phyloP scores from a whole-genome alignment of 1,140 invertebrate genomes.

The Cydia strobilella region DNA sequence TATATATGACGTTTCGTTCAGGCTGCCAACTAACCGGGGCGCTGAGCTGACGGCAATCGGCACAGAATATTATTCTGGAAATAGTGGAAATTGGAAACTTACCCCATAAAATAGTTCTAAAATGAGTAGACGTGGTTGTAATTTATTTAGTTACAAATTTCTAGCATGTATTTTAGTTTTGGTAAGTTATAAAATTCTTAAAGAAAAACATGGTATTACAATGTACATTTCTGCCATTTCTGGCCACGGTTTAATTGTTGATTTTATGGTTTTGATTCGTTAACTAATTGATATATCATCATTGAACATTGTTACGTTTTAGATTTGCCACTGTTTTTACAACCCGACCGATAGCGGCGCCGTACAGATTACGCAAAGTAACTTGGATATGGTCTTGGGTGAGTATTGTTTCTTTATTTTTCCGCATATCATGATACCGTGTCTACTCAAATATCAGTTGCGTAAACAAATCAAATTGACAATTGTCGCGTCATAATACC shows the following conservation, averaged over 20 bases:
- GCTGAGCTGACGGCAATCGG: slow-evolving; percentile 10
- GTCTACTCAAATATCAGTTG: background rate
- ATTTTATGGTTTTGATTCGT: slow-evolving; percentile 64
- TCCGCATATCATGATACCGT: slow-evolving; percentile 19
- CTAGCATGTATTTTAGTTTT: slow-evolving; percentile 55
- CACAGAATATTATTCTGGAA: slow-evolving; percentile 28
- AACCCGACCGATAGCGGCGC: slow-evolving; percentile 87
- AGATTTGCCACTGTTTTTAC: slow-evolving; percentile 84
- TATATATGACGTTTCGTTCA: slow-evolving; percentile 19
- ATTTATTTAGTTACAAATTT: slow-evolving; percentile 44
- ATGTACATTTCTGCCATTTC: slow-evolving; percentile 17
- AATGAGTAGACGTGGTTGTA: slow-evolving; percentile 44
- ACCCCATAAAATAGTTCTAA: slow-evolving; percentile 18
- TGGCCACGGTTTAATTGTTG: slow-evolving; percentile 47
- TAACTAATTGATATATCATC: slow-evolving; percentile 58
- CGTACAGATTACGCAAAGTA: slow-evolving; percentile 87
- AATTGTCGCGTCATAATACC: background rate
- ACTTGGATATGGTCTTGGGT: slow-evolving; percentile 92
- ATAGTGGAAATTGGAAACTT: slow-evolving; percentile 4
- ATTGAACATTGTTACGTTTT: slow-evolving; percentile 72
- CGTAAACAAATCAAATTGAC: slow-evolving; percentile 23
- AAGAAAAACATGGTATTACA: slow-evolving; percentile 4
- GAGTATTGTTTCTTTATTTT: slow-evolving; percentile 57
- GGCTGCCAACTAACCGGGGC: slow-evolving; percentile 27
- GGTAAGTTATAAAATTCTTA: slow-evolving; percentile 54